phyloP scores from a whole-genome alignment of 2,113 vertebrate species.

The Craseonycteris thonglongyai region DNA sequence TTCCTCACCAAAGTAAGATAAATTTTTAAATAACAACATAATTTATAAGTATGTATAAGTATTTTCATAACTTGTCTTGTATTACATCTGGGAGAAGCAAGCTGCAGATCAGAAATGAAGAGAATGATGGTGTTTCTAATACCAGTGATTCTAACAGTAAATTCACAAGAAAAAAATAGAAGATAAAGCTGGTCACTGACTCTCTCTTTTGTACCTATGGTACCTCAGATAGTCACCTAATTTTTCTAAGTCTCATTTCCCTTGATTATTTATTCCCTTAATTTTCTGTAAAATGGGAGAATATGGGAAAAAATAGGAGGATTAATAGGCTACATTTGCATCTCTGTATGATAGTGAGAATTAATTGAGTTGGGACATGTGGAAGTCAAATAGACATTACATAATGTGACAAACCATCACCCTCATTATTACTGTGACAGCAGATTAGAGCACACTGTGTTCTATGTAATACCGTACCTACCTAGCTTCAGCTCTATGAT shows the following conservation, averaged over 20 bases:
- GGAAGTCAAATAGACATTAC: not conserved
- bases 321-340: not conserved
- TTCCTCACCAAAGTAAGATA: not conserved
- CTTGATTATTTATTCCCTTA: not conserved
- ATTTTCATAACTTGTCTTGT: not conserved
- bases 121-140: not conserved
- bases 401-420: not conserved
- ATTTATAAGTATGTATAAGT: not conserved
- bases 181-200: not conserved
- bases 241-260: not conserved
- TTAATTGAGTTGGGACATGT: not conserved
- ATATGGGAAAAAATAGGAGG: not conserved
- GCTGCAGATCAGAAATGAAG: not conserved
- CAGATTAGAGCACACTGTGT: not conserved
- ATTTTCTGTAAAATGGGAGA: not conserved
- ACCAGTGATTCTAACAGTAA: not conserved
- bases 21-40: not conserved
- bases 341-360: not conserved
- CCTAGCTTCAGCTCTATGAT: not conserved
- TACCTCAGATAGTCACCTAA: not conserved
- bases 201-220: not conserved
- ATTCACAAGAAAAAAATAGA: not conserved
- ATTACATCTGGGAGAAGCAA: not conserved
- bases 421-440: not conserved
- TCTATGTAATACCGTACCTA: not conserved